A percentile compares a stretch with the other conserved stretches of the same genome.
Evolutionary conservation across 1,140 invertebrate species (phyloP).

Genomic region (Lanistes nyassanus): DNA sequence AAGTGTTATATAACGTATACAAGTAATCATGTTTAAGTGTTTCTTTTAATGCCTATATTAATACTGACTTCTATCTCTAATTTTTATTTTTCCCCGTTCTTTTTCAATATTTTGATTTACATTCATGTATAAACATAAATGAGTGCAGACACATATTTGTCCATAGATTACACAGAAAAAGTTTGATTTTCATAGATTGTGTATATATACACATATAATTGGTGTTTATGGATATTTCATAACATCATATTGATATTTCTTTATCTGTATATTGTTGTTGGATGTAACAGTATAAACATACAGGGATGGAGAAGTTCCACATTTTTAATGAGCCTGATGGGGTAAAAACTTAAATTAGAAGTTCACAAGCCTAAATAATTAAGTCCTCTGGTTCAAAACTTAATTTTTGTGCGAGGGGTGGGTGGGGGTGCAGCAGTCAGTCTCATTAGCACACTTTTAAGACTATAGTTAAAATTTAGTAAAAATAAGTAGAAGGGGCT

Average conservation of each 20-base stretch:
- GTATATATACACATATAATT: neutral
- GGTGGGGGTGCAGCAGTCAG: no score
- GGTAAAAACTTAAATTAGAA: no score
- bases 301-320: neutral
- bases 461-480: no score
- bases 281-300: neutral
- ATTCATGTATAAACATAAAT: neutral
- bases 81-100: neutral
- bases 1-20: no score
- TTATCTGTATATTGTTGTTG: neutral
- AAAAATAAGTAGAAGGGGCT: no score
- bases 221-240: neutral
- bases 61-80: conserved; percentile 3
- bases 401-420: no score
- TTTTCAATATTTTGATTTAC: neutral
- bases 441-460: no score
- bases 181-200: neutral
- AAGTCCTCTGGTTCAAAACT: no score
- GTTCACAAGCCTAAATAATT: no score
- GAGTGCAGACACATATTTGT: neutral
- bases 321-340: no score
- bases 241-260: neutral
- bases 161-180: neutral
- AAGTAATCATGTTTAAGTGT: no score
- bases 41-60: neutral